Base-by-base conservation (phyloP, 2,888 invertebrate genomes). In the Erebia palarica region DNA sequence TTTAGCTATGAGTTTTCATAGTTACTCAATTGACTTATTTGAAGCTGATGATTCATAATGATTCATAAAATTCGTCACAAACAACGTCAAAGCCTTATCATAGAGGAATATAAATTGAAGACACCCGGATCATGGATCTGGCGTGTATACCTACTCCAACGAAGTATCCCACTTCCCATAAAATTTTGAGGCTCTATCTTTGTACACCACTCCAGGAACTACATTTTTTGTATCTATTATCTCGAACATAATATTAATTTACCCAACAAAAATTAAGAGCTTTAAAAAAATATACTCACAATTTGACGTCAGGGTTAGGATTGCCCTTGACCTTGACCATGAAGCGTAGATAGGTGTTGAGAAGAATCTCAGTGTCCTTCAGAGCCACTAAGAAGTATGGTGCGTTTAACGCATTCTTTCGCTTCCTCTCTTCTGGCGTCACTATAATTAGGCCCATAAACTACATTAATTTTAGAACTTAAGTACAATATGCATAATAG, bases 291-390 rank as follows among this genome's bases (percentile, higher is more conserved):
- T 55, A 65, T 79, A 95, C 97, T 95, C 93, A 98, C 99, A 99
- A 99, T 88, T 96, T 96, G 63, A 99, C 95, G 75, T 96, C 96
- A 0, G 99, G 99, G 83, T 96, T 96, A 1, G 98, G 98, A 79
- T 97, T 96, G 11, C 98, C 98, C 78, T 96, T 96, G 68, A 98
- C 96, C 88, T 97, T 97, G 73, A 98, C 95, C 96, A 98, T 96
- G 85, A 98, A 98, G 49, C 98, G 95, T 70, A 98, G 94, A 82
- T 96, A 97, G 0, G 98, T 98, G 81, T 97, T 96, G 85, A 97
- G 96, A 80, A 98, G 89, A 44, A 98, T 95, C 86, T 98, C 97
- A 0, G 98, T 97, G 83, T 98, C 97, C 83, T 96, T 97, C 73
- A 99, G 91, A 27, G 96, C 96, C 60, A 98, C 97, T 68, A 97